Evolutionary conservation across 1,140 invertebrate species (phyloP).

Genomic region (Phocides pigmalion): DNA sequence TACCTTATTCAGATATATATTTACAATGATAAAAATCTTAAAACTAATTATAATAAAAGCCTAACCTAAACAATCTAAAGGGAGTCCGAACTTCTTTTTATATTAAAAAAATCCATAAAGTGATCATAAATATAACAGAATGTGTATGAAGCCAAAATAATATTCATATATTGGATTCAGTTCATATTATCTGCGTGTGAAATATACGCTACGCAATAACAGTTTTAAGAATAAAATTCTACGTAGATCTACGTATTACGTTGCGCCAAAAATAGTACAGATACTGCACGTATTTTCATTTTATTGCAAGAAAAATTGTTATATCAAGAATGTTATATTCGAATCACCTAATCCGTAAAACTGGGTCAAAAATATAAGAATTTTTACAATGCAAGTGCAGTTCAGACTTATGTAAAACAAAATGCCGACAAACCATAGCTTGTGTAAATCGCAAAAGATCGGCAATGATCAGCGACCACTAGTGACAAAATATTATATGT

Average conservation of each 20-base stretch:
- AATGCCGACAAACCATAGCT: no score
- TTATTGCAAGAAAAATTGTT: conserved; percentile 15
- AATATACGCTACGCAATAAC: background rate
- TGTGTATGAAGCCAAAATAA: background rate
- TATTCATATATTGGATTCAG: conserved; percentile 1
- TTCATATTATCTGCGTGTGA: background rate
- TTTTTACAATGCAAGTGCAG: conserved; percentile 4
- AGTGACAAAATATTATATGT: no score
- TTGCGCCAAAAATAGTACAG: background rate
- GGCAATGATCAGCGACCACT: no score
- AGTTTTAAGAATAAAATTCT: conserved; percentile 5
- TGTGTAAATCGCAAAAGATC: no score
- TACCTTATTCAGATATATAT: no score
- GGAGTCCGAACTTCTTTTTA: no score
- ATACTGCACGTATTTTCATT: conserved; percentile 14
- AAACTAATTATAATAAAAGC: no score
- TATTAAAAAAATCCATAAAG: no score
- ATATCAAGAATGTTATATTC: conserved; percentile 9
- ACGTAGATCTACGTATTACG: background rate
- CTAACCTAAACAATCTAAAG: no score
- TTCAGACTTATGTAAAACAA: conserved; percentile 10
- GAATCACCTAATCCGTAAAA: conserved; percentile 14
- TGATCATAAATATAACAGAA: background rate
- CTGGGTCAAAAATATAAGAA: conserved; percentile 23
- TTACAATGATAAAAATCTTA: no score